Evolutionary conservation across 2,888 invertebrate species (phyloP), one percentile per base, ranked within the genome.

Genomic region (Lochmaea capreae): DNA sequence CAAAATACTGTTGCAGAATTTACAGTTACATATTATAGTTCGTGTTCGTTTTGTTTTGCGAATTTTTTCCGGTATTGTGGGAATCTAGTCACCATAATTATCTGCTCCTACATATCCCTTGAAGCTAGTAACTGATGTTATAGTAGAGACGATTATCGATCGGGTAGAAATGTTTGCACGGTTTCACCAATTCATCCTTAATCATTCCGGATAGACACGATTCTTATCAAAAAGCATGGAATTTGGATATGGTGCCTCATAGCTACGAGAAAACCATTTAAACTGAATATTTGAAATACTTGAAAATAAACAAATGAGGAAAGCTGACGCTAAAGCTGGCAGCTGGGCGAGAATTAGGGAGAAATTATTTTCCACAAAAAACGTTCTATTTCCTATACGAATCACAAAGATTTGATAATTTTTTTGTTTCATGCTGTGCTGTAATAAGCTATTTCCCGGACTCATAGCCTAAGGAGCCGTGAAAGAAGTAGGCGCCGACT

Each of bases 51-150:
- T 70, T 70, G 70, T 70, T 69, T 49, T 68, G 43, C 43, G 18
- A 12, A 57, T 33, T 71, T 71, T 71, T 71, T 57, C 39, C 22
- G 57, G 46, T 39, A 62, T 71, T 71, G 65, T 70, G 63, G 70
- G 65, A 70, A 70, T 58, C 57, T 57, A 65, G 43, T 71, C 26
- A 42, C 58, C 65, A 62, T 71, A 71, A 71, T 71, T 71, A 71
- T 65, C 57, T 71, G 58, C 71, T 71, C 65, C 61, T 71, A 12
- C 58, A 65, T 65, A 65, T 71, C 65, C 71, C 71, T 71, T 16
- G 57, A 42, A 71, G 71, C 71, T 71, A 71, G 58, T 39, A 43
- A 65, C 43, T 58, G 65, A 65, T 43, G 58, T 71, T 71, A 71
- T 65, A 71, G 71, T 63, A 26, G 2, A 42, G 62, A 12, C 18